Conservation (phyloP, 2,888 invertebrate genomes). For the Thymelicus lineola region DNA sequence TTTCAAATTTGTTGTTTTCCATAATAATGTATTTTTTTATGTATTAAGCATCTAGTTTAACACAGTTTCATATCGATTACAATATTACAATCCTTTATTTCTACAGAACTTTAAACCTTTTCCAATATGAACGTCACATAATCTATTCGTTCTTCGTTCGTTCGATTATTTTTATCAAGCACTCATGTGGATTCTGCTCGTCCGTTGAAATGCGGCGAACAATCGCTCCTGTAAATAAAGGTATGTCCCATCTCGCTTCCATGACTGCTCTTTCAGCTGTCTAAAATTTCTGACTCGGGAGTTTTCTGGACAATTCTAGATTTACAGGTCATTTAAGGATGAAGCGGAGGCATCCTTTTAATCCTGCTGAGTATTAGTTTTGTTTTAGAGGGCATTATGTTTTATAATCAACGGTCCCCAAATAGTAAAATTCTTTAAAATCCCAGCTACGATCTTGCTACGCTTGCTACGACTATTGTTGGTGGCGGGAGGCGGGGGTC, state of each 20-base stretch:
- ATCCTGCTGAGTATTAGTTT: not conserved
- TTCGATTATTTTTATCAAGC: slow-evolving; percentile 22
- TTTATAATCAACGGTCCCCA: too few relatives aligned
- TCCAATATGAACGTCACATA: slow-evolving; percentile 4
- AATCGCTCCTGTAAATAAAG: slow-evolving; percentile 41
- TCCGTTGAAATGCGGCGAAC: slow-evolving; percentile 30
- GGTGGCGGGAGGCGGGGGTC: too few relatives aligned
- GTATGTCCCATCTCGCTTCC: slow-evolving; percentile 40
- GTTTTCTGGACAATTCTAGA: slow-evolving; percentile 16
- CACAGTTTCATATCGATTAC: not conserved
- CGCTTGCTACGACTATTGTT: too few relatives aligned
- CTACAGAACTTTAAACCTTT: not conserved
- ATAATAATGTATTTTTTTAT: too few relatives aligned
- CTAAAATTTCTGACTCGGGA: slow-evolving; percentile 13
- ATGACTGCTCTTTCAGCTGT: slow-evolving; percentile 40
- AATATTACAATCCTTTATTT: not conserved
- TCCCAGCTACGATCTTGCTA: too few relatives aligned
- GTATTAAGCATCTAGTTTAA: not conserved
- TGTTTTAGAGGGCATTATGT: too few relatives aligned
- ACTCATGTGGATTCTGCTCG: slow-evolving; percentile 15
- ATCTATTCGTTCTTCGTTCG: slow-evolving; percentile 1
- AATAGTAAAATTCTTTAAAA: too few relatives aligned
- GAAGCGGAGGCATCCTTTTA: not conserved
- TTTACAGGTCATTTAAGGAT: slow-evolving; percentile 26
- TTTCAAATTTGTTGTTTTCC: too few relatives aligned